Percentiles rank a stretch among this genome's conserved stretches.
Conservation (phyloP, 1,140 invertebrate species). For the Drosophila sulfurigaster region DNA sequence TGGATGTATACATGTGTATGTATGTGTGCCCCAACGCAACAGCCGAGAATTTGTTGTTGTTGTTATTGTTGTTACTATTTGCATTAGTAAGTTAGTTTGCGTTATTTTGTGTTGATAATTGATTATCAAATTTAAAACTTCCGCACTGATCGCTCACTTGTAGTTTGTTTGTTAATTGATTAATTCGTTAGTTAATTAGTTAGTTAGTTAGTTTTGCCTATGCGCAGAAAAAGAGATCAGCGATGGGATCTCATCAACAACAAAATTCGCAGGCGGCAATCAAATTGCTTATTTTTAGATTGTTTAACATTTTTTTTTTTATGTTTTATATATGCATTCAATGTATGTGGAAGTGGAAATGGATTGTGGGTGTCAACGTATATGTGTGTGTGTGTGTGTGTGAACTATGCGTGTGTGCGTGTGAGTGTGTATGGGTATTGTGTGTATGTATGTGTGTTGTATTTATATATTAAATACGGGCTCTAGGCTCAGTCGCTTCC, state of each 20-base stretch:
- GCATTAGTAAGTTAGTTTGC: conserved; percentile 2
- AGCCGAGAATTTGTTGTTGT: conserved; percentile 21
- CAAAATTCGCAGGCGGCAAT: conserved; percentile 33
- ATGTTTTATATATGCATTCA: not conserved
- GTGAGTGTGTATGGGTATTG: conserved; percentile 1
- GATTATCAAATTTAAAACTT: conserved; percentile 4
- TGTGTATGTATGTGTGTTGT: conserved; percentile 30
- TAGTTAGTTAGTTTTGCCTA: conserved; percentile 39
- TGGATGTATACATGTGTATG: not conserved
- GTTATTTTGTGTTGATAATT: not conserved
- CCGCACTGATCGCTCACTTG: conserved; percentile 7
- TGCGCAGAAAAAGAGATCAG: conserved; percentile 35
- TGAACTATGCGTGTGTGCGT: conserved; percentile 29
- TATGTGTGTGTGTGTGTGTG: conserved; percentile 12
- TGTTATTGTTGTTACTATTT: conserved; percentile 5
- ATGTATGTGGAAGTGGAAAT: conserved; percentile 1
- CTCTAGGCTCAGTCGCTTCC: conserved; percentile 72
- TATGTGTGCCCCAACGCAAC: conserved; percentile 25
- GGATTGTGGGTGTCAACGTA: not conserved
- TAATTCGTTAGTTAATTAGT: conserved; percentile 18
- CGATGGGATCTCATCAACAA: conserved; percentile 42
- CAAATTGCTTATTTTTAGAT: conserved; percentile 35
- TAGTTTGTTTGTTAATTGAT: conserved; percentile 8
- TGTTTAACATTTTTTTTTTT: conserved; percentile 38
- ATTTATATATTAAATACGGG: conserved; percentile 53